phyloP scores from a whole-genome alignment of 2,797 vertebrate species.

The Pipistrellus pipistrellus region DNA sequence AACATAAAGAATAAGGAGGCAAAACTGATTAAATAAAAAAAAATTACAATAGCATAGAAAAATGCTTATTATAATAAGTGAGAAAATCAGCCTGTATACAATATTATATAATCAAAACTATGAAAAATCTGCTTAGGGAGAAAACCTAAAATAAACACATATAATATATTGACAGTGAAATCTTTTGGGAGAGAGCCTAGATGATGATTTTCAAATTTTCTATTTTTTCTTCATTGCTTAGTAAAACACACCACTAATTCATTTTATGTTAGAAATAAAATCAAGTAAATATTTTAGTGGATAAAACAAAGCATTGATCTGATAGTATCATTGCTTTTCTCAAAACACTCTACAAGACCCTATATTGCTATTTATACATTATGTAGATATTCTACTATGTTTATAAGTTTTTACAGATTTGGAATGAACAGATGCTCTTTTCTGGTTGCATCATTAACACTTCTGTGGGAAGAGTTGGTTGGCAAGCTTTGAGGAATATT shows the following conservation, averaged over 20 bases:
- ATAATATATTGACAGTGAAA: background rate
- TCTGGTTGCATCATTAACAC: background rate
- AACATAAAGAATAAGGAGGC: slow-evolving; percentile 17
- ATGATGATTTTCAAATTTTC: background rate
- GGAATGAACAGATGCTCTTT: background rate
- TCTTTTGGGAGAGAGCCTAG: background rate
- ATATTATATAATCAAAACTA: background rate
- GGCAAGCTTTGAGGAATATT: background rate
- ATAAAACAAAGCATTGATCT: background rate
- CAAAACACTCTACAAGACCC: background rate
- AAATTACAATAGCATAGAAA: background rate
- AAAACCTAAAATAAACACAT: background rate
- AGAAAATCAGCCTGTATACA: background rate
- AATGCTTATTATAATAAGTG: background rate
- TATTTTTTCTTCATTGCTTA: background rate
- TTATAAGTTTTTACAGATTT: background rate
- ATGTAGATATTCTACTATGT: background rate
- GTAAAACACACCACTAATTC: background rate
- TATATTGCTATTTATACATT: background rate
- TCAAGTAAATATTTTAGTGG: background rate
- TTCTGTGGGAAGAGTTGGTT: too few species aligned
- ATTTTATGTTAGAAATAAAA: background rate
- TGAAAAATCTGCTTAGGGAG: slow-evolving; percentile 14
- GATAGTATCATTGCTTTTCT: background rate
- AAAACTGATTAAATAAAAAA: slow-evolving; percentile 37